phyloP scores from a whole-genome alignment of 2,888 invertebrate genomes.

The Eupithecia inturbata region DNA sequence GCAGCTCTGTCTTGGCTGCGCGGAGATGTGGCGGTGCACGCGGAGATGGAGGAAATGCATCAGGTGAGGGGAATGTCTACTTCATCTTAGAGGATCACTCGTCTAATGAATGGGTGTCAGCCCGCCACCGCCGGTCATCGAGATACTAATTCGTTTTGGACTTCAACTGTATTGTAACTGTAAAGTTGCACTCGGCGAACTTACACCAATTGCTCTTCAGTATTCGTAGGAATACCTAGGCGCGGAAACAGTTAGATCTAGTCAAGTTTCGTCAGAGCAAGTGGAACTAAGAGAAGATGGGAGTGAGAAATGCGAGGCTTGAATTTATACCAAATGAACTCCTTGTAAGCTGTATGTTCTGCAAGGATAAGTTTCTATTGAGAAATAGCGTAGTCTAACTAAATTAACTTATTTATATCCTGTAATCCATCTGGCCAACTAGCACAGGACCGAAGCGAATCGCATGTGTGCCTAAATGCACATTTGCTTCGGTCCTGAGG shows the following conservation, averaged over 20 bases:
- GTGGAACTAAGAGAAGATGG: not conserved
- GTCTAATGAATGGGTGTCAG: not conserved
- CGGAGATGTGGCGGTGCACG: not conserved
- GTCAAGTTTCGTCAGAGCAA: not conserved
- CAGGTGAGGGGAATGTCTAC: not conserved
- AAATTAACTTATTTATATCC: not conserved
- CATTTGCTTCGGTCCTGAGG: too few relatives aligned
- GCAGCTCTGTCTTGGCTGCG: slow-evolving; percentile 10
- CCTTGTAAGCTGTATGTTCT: not conserved
- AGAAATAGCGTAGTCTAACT: not conserved
- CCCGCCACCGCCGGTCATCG: too few relatives aligned
- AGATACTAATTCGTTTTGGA: too few relatives aligned
- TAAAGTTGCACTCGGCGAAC: too few relatives aligned
- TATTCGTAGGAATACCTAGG: too few relatives aligned
- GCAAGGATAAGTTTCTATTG: not conserved
- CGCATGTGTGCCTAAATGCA: too few relatives aligned
- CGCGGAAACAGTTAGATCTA: not conserved
- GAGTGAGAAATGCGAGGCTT: not conserved
- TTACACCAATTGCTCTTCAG: too few relatives aligned
- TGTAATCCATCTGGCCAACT: not conserved
- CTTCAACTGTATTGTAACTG: too few relatives aligned
- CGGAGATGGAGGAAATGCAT: slow-evolving; percentile 9
- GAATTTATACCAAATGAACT: not conserved
- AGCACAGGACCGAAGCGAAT: not conserved
- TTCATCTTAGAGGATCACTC: not conserved